These are phyloP conservation scores for Morone chrysops DNA, from an alignment of 2,113 vertebrate genomes.

Conservation along the genomic window DNA sequence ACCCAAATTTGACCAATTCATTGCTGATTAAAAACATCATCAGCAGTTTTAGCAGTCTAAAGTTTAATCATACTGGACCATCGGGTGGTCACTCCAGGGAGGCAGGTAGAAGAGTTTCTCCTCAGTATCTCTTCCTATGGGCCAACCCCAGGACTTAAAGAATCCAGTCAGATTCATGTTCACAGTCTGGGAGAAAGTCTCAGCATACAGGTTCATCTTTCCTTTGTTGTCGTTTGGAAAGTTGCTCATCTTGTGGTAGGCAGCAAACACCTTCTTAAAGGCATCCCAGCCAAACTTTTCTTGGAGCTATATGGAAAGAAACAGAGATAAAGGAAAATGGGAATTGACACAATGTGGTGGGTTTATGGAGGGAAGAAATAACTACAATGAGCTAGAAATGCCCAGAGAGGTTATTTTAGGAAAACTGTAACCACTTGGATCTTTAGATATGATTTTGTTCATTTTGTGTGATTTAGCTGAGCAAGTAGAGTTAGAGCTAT, in stretches of 20 bases:
- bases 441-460: too few relatives aligned
- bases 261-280: constrained; percentile 84
- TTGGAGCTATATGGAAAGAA: background rate
- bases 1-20: too few relatives aligned
- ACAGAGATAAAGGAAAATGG: too few relatives aligned
- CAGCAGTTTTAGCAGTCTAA: constrained; percentile 1
- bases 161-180: constrained; percentile 84
- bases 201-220: constrained; percentile 88
- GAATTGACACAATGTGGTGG: too few relatives aligned
- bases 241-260: constrained; percentile 77
- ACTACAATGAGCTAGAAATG: too few relatives aligned
- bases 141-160: constrained; percentile 89
- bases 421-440: too few relatives aligned
- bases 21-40: too few relatives aligned
- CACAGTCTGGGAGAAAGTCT: constrained; percentile 84
- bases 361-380: too few relatives aligned
- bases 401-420: too few relatives aligned
- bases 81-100: constrained; percentile 84
- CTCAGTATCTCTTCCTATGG: constrained; percentile 75
- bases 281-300: constrained; percentile 87
- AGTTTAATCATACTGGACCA: constrained; percentile 68
- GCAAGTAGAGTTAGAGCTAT: too few relatives aligned
- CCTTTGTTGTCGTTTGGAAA: constrained; percentile 73
- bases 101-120: constrained; percentile 79
- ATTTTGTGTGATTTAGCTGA: too few relatives aligned